Percentiles rank a stretch among this genome's conserved stretches.
Conservation (phyloP, 2,113 vertebrate genomes). For the Grammomys dolichurus region DNA sequence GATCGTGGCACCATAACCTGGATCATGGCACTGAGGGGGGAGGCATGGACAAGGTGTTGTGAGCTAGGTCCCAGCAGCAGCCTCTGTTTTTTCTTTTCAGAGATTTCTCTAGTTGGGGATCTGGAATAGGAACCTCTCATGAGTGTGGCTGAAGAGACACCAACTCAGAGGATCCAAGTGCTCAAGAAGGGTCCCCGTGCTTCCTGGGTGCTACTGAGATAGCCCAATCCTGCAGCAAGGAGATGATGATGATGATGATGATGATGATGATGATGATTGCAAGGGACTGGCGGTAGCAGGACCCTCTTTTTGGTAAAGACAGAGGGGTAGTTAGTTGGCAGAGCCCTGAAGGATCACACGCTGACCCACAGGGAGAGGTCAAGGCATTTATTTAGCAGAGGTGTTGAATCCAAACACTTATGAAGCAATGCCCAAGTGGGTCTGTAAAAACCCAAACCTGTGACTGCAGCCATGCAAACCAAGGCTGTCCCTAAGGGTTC, state of each 20-base stretch:
- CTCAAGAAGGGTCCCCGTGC: neutral
- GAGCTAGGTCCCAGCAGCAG: neutral
- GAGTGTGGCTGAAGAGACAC: neutral
- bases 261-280: too few relatives aligned
- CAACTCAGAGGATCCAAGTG: neutral
- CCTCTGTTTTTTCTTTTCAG: neutral
- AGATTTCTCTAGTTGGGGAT: neutral
- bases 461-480: neutral
- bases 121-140: neutral
- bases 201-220: neutral
- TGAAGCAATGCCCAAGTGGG: neutral
- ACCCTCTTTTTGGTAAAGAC: neutral
- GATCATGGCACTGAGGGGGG: rapidly evolving
- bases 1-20: neutral
- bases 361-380: neutral
- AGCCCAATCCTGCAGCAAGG: neutral
- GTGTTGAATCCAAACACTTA: neutral
- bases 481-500: neutral
- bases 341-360: rapidly evolving
- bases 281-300: neutral
- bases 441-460: neutral
- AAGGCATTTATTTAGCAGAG: neutral
- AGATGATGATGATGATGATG: neutral
- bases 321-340: neutral
- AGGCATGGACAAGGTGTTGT: rapidly evolving